A percentile compares a stretch with the other conserved stretches of the same genome.
Evolutionary conservation across 2,113 vertebrate species (phyloP).

Genomic region (Vulpes lagopus): DNA sequence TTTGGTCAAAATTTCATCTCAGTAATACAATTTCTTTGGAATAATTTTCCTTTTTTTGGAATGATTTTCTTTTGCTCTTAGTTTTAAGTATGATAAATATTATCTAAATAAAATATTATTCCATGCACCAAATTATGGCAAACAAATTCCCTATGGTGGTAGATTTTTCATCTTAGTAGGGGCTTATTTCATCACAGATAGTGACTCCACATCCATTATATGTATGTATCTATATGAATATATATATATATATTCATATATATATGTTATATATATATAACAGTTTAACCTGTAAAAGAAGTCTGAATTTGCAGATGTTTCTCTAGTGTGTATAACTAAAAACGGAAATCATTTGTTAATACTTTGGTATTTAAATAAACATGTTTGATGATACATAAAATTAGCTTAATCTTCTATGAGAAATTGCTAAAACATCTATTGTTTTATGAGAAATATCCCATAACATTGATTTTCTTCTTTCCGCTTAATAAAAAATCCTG

Average conservation of each 20-base stretch:
- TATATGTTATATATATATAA: neutral
- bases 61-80: slow-evolving; percentile 20
- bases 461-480: slow-evolving; percentile 2
- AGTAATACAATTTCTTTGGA: neutral
- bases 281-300: slow-evolving; percentile 14
- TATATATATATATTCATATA: neutral
- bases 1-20: slow-evolving; percentile 42
- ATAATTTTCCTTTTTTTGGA: neutral
- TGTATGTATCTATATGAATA: neutral
- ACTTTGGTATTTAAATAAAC: slow-evolving; percentile 1
- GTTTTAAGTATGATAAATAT: slow-evolving; percentile 33
- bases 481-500: neutral
- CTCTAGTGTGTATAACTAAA: neutral
- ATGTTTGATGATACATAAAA: neutral
- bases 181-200: neutral
- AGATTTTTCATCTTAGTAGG: neutral
- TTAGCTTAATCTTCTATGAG: neutral
- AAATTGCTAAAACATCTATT: neutral
- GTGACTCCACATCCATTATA: neutral
- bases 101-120: slow-evolving; percentile 47
- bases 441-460: neutral
- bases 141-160: neutral
- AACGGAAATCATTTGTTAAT: slow-evolving; percentile 32
- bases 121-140: neutral
- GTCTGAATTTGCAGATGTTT: neutral